A percentile compares a stretch with the other conserved stretches of the same genome.
Evolutionary conservation across 2,888 invertebrate genomes (phyloP).

Genomic region (Acleris emargana): DNA sequence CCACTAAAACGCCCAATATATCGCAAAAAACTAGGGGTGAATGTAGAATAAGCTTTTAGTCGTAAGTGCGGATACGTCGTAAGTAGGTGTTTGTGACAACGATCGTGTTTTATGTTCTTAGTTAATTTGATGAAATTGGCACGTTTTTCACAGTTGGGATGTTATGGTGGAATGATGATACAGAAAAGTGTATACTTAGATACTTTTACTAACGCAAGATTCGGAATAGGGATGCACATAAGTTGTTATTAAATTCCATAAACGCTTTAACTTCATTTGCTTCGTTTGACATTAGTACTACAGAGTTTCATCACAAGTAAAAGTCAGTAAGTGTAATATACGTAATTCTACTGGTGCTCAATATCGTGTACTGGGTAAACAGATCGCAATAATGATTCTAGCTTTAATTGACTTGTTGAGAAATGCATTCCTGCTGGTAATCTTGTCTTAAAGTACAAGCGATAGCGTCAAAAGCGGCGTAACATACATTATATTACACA

Average conservation of each 20-base stretch:
- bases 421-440: slow-evolving; percentile 54
- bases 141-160: too few relatives aligned
- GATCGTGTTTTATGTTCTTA: slow-evolving; percentile 6
- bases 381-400: slow-evolving; percentile 62
- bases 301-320: neutral
- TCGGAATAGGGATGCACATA: too few relatives aligned
- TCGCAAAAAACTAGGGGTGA: slow-evolving; percentile 68
- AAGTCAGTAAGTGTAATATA: slow-evolving; percentile 17
- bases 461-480: slow-evolving; percentile 41
- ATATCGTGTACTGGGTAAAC: slow-evolving; percentile 51
- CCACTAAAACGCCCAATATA: slow-evolving; percentile 60
- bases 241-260: too few relatives aligned
- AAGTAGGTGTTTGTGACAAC: slow-evolving; percentile 37
- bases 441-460: slow-evolving; percentile 39
- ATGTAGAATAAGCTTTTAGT: slow-evolving; percentile 78
- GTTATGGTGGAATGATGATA: too few relatives aligned
- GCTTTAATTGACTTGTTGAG: slow-evolving; percentile 74
- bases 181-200: too few relatives aligned
- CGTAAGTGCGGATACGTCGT: slow-evolving; percentile 66
- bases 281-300: neutral
- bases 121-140: slow-evolving; percentile 2
- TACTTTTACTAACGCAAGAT: too few relatives aligned
- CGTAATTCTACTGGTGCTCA: slow-evolving; percentile 29
- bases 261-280: too few relatives aligned
- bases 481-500: neutral